Conservation (phyloP, 2,113 vertebrate species). For the Solenodon paradoxus region DNA sequence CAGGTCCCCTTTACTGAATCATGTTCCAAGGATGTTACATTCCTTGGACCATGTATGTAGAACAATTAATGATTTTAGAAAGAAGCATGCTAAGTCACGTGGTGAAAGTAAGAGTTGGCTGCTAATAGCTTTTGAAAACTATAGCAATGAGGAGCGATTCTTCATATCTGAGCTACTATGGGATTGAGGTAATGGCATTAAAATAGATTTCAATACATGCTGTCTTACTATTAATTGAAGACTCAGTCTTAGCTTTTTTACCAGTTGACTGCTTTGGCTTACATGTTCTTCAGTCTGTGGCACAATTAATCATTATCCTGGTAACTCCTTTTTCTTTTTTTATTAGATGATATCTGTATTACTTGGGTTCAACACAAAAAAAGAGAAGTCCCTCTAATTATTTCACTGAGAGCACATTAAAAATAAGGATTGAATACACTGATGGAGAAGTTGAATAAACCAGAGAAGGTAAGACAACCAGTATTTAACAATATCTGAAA, state of each 20-base stretch:
- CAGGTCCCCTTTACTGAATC: not conserved
- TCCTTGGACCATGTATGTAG: not conserved
- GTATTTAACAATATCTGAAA: not conserved
- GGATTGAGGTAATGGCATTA: not conserved
- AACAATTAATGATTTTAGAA: not conserved
- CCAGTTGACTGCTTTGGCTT: not conserved
- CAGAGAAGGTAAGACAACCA: not conserved
- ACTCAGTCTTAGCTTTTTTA: not conserved
- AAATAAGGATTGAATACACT: not conserved
- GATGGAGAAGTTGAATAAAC: not conserved
- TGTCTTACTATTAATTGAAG: not conserved
- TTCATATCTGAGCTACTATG: not conserved
- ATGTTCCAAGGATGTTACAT: not conserved
- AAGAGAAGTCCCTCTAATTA: not conserved
- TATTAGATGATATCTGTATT: not conserved
- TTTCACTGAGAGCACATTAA: not conserved
- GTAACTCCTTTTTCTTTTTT: not conserved
- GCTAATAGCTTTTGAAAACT: not conserved
- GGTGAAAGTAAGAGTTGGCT: not conserved
- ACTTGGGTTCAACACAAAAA: not conserved
- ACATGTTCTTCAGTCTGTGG: not conserved
- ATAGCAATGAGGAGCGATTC: not conserved
- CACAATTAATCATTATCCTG: not conserved
- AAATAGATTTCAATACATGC: not conserved
- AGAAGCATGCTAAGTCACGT: not conserved